Conservation (phyloP, 1,140 invertebrate species). For the Macrosteles quadrilineatus region DNA sequence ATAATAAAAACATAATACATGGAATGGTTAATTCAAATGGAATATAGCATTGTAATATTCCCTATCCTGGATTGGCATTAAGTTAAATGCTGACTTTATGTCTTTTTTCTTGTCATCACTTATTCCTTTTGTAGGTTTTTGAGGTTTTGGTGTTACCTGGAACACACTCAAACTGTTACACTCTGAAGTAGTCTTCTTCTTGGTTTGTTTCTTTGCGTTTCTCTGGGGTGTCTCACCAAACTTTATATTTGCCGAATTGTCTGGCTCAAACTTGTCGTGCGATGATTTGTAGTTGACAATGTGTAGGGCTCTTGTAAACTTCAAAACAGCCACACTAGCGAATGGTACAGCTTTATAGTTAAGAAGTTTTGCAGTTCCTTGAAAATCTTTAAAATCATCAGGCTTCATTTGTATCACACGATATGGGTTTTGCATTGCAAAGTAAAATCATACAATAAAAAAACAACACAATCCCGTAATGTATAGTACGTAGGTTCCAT, state of each 20-base stretch:
- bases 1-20: no score
- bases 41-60: no score
- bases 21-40: no score
- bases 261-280: background rate
- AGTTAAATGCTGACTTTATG: no score
- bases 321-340: background rate
- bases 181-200: background rate
- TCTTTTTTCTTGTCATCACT: no score
- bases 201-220: background rate
- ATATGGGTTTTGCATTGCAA: no score
- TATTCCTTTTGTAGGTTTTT: no score
- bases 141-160: no score
- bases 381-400: background rate
- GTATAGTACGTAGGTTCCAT: no score
- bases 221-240: background rate
- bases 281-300: background rate
- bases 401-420: background rate
- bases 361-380: background rate
- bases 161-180: conserved; percentile 53
- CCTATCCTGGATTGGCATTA: no score
- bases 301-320: background rate
- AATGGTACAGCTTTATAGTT: background rate
- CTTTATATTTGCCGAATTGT: background rate
- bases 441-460: no score
- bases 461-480: no score